Percentiles rank a stretch among this genome's conserved stretches.
phyloP scores from a whole-genome alignment of 2,888 invertebrate genomes.

The Anagyrus pseudococci region DNA sequence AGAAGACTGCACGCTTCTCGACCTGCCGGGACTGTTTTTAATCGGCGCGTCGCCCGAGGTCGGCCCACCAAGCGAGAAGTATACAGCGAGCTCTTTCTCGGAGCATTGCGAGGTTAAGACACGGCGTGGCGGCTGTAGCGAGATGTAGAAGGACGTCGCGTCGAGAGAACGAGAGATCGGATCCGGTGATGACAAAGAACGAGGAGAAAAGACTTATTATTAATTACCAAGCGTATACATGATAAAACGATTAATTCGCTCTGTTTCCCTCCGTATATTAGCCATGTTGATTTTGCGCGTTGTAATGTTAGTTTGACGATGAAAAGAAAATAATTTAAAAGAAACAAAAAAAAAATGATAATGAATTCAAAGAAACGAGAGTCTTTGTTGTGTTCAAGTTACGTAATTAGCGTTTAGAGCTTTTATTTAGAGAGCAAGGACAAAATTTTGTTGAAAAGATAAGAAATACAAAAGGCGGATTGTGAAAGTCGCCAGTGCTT shows the following conservation, averaged over 20 bases:
- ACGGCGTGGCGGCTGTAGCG: no score
- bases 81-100: no score
- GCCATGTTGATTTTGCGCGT: conserved; percentile 50
- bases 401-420: conserved; percentile 43
- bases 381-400: conserved; percentile 49
- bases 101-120: no score
- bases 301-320: conserved; percentile 34
- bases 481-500: neutral
- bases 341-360: no score
- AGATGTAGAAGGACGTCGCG: no score
- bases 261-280: conserved; percentile 45
- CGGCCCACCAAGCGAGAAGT: no score
- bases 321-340: conserved; percentile 10
- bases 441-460: no score
- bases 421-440: conserved; percentile 39
- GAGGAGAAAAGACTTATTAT: conserved; percentile 32
- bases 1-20: conserved; percentile 34
- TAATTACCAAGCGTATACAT: conserved; percentile 28
- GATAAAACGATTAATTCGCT: conserved; percentile 29
- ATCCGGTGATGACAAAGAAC: conserved; percentile 27
- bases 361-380: no score
- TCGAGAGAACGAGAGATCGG: conserved; percentile 19
- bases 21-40: conserved; percentile 31
- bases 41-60: no score
- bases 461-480: neutral